phyloP scores from a whole-genome alignment of 2,797 vertebrate species.

The Chiropotes sagulatus region DNA sequence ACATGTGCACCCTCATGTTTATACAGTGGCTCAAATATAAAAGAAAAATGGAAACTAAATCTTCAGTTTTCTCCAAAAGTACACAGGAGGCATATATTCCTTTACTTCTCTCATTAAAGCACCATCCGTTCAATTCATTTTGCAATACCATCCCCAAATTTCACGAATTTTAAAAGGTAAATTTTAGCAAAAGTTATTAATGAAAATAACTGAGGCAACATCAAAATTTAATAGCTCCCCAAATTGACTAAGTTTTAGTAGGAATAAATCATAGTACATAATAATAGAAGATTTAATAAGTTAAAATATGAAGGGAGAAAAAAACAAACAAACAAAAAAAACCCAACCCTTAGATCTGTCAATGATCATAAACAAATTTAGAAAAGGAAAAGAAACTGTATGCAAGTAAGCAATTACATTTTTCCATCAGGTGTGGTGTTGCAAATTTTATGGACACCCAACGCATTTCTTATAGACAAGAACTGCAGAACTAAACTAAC shows the following conservation, averaged over 20 bases:
- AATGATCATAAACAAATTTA: conserved; percentile 42
- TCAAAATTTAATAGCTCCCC: conserved; percentile 78
- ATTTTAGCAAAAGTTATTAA: background rate
- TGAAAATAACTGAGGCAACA: conserved; percentile 67
- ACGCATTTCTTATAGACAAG: conserved; percentile 87
- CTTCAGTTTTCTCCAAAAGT: conserved; percentile 87
- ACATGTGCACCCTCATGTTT: conserved; percentile 77
- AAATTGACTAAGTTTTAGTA: conserved; percentile 74
- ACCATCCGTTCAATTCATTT: conserved; percentile 84
- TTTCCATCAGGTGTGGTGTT: conserved; percentile 85
- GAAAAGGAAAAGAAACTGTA: background rate
- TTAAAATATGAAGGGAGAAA: conserved; percentile 77
- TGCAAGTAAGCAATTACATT: conserved; percentile 56
- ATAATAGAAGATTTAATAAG: conserved; percentile 61
- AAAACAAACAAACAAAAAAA: conserved; percentile 20
- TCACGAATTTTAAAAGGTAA: conserved; percentile 78
- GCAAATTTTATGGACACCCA: conserved; percentile 87
- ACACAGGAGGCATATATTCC: conserved; percentile 83
- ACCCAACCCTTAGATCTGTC: conserved; percentile 53
- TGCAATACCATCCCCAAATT: conserved; percentile 87
- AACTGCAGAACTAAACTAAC: conserved; percentile 98
- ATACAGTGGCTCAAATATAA: conserved; percentile 83
- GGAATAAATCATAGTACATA: conserved; percentile 75
- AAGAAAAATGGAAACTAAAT: conserved; percentile 84
- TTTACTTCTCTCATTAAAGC: conserved; percentile 85